Base-by-base conservation (phyloP, 92 coral and sea anemone genomes). In the Galaxea fascicularis region DNA sequence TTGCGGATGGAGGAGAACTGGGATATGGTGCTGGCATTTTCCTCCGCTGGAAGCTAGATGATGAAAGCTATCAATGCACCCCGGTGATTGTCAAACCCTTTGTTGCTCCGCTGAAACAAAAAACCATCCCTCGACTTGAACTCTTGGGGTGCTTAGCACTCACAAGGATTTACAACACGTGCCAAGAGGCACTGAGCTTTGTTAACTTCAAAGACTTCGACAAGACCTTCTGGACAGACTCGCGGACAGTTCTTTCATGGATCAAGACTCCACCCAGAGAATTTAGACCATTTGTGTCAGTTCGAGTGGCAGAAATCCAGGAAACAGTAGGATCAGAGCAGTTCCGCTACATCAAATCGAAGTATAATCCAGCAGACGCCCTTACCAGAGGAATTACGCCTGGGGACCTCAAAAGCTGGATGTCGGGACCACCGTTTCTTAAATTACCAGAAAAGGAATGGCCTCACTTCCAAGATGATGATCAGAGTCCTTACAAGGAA, bases 1-100 rank as follows among this genome's bases (percentile, higher is more conserved):
- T 89, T 72, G 82, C 82, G 11, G 93, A 92, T 57, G 95, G 86
- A 71, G 93, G 95, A 72, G 95, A 92, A 71, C 44, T 64, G 53
- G 91, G 91, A 11, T 92, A 86, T 78, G 91, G 89, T 1, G 89
- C 89, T 6, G 89, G 60, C 70, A 76, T 89, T 28, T 86, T 86
- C 84, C 82, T 92, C 41, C 78, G 95, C 53, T 92, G 95, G 93
- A 57, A 82, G 71, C 90, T 86, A 10, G 28, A 65, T 18, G 82
- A 92, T 39, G 93, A 91, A 26, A 78, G 65, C 20, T 84, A 74
- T 75, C 58, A 21, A 15, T 86, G 93, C 63, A 82, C 78, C 17
- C 93, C 95, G 27, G 88, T 88, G 66, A 85, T 91, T 62, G 22
- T 68, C 59, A 91, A 91, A 60, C 60, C 90, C 1, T 88, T 89